Percentiles rank a stretch among this genome's conserved stretches.
These are phyloP conservation scores for Regulus satrapa DNA, from an alignment of 2,113 vertebrate genomes.

Conservation along the genomic window DNA sequence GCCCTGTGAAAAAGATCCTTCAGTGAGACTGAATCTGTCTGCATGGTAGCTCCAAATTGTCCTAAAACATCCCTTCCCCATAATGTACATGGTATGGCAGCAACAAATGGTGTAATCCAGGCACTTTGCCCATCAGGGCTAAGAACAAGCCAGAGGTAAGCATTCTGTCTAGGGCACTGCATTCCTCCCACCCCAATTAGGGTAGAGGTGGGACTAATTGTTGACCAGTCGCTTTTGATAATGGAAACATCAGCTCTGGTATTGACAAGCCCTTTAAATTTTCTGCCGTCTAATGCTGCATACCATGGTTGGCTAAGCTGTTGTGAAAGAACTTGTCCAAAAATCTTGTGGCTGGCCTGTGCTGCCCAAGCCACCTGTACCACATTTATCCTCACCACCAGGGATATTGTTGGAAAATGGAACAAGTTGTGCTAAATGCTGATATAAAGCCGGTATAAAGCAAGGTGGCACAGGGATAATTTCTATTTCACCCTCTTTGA, in stretches of 20 bases:
- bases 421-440: not conserved
- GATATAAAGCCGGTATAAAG: not conserved
- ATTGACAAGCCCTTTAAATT: not conserved
- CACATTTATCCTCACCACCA: too few relatives aligned
- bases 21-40: too few relatives aligned
- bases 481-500: not conserved
- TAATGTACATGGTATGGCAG: not conserved
- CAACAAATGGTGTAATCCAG: not conserved
- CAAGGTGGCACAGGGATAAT: not conserved
- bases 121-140: not conserved
- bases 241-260: not conserved
- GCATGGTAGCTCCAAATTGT: not conserved
- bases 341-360: not conserved
- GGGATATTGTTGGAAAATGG: not conserved
- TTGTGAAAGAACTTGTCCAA: not conserved
- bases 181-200: not conserved
- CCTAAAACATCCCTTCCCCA: too few relatives aligned
- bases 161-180: fast-evolving
- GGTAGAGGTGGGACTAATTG: not conserved
- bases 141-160: too few relatives aligned
- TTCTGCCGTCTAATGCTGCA: not conserved
- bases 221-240: not conserved
- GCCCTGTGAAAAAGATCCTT: not conserved
- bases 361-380: not conserved
- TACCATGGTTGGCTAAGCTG: not conserved